These are phyloP conservation scores for Nyctibius grandis DNA, from an alignment of 2,797 vertebrate species.

Conservation along the genomic window DNA sequence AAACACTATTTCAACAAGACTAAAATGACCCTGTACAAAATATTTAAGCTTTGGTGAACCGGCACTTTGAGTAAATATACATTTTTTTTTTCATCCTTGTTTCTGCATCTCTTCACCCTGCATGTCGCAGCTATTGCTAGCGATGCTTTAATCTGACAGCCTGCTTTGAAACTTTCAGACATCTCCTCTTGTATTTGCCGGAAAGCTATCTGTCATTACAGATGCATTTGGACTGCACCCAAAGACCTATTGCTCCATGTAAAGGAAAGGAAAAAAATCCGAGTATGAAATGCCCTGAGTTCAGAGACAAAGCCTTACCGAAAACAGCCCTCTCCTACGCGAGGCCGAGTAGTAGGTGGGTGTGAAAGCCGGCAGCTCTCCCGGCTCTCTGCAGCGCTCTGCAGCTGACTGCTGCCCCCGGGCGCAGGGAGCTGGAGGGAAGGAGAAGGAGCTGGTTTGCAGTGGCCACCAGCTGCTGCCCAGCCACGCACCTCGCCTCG, in stretches of 20 bases:
- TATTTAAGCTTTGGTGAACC: background rate
- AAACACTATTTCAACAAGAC: background rate
- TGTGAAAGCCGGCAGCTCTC: background rate
- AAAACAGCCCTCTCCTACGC: fast-evolving
- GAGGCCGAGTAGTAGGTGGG: fast-evolving
- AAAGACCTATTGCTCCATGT: background rate
- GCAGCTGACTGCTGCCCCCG: background rate
- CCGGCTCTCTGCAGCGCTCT: fast-evolving
- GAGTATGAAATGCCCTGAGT: background rate
- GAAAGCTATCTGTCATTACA: background rate
- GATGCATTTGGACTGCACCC: background rate
- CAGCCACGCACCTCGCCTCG: background rate
- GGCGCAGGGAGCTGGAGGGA: background rate
- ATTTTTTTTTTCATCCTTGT: background rate
- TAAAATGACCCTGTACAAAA: background rate
- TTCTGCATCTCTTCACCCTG: background rate
- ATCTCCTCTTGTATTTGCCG: background rate
- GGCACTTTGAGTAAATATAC: background rate
- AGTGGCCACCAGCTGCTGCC: background rate
- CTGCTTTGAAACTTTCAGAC: background rate
- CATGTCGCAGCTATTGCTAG: background rate
- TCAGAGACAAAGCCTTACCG: fast-evolving
- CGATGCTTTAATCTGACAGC: background rate
- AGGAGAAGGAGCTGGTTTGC: background rate
- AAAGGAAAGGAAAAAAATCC: background rate